A percentile compares a stretch with the other conserved stretches of the same genome.
These are phyloP conservation scores for Pocillopora damicornis DNA, from an alignment of 64 coral and sea anemone genomes.

Conservation along the genomic window DNA sequence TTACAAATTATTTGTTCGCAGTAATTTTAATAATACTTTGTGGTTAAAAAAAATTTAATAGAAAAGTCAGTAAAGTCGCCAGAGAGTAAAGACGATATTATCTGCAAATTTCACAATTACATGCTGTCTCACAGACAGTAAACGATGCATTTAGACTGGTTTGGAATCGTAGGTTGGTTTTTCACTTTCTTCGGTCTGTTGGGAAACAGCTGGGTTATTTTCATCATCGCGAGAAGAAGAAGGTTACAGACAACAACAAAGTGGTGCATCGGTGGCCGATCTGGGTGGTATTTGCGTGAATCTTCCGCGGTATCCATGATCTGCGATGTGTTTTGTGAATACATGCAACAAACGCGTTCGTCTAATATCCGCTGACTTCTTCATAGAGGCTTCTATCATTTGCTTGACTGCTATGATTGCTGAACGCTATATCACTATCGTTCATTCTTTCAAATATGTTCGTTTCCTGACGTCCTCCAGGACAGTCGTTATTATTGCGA, in stretches of 20 bases:
- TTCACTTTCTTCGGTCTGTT: not conserved
- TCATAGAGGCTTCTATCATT: not conserved
- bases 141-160: not conserved
- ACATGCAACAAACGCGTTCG: not conserved
- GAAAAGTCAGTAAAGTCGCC: too few relatives aligned
- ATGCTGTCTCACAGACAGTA: too few relatives aligned
- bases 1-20: too few relatives aligned
- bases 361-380: not conserved
- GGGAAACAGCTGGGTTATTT: constrained; percentile 17
- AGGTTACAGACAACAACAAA: not conserved
- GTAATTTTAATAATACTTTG: too few relatives aligned
- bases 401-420: not conserved
- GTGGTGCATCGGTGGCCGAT: constrained; percentile 9
- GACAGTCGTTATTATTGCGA: too few relatives aligned
- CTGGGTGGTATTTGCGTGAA: not conserved
- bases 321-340: not conserved
- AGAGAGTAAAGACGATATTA: too few relatives aligned
- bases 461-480: not conserved
- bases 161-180: not conserved
- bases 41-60: too few relatives aligned
- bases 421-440: constrained; percentile 6
- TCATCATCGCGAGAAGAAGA: not conserved
- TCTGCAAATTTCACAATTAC: too few relatives aligned
- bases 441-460: constrained; percentile 2
- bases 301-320: not conserved